phyloP scores from a whole-genome alignment of 2,113 vertebrate genomes.

The Himantopus leucocephalus region DNA sequence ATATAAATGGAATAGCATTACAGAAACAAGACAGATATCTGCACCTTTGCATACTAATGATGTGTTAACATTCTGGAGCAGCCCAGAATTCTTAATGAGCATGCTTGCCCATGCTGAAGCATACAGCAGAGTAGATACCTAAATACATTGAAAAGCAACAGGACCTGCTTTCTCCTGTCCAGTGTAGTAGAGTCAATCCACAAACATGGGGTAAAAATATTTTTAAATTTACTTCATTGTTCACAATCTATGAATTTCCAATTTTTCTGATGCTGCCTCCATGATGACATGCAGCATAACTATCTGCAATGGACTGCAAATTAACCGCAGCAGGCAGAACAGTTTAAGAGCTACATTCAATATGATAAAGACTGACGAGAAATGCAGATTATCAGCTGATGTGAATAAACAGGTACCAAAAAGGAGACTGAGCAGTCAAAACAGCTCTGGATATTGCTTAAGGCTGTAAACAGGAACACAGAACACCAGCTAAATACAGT shows the following conservation, averaged over 20 bases:
- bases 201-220: not conserved
- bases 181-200: not conserved
- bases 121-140: not conserved
- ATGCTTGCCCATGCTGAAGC: not conserved
- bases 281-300: not conserved
- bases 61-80: not conserved
- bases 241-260: not conserved
- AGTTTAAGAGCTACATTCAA: not conserved
- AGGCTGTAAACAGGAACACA: not conserved
- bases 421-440: not conserved
- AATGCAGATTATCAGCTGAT: not conserved
- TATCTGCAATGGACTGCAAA: not conserved
- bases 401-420: not conserved
- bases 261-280: not conserved
- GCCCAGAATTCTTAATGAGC: not conserved
- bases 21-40: conserved; percentile 33
- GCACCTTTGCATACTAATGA: conserved; percentile 53
- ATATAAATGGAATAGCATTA: conserved; percentile 47
- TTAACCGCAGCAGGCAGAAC: not conserved
- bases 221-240: not conserved
- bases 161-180: not conserved
- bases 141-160: not conserved
- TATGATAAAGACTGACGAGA: not conserved
- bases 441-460: not conserved
- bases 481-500: not conserved